Percentiles rank a stretch among this genome's conserved stretches.
These are phyloP conservation scores for Haliclona indistincta DNA, from an alignment of 37 sponge, comb jelly and placozoan genomes.

Conservation along the genomic window DNA sequence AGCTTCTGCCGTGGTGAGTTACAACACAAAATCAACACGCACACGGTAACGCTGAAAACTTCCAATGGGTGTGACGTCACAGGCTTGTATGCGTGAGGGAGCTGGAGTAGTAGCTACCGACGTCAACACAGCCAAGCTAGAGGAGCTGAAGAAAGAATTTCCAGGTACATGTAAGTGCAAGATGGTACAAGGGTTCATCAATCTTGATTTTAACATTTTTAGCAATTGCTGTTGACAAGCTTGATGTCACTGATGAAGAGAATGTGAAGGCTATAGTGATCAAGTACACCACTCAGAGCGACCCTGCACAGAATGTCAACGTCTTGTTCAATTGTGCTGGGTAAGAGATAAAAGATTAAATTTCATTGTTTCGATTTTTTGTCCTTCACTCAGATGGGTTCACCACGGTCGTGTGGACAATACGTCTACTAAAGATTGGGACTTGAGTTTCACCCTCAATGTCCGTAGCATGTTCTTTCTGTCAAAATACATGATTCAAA, in stretches of 20 bases:
- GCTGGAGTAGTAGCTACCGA: conserved; percentile 84
- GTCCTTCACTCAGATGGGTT: no score
- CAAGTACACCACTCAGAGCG: conserved; percentile 25
- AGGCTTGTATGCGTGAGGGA: conserved; percentile 66
- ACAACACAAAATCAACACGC: no score
- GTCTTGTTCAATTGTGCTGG: conserved; percentile 87
- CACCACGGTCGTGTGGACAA: no score
- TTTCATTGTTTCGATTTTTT: no score
- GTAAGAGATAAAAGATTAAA: conserved; percentile 23
- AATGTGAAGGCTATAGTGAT: conserved; percentile 38
- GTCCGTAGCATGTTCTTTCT: no score
- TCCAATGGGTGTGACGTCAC: background rate
- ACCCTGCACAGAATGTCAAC: conserved; percentile 32
- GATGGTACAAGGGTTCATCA: no score
- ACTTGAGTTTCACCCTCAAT: no score
- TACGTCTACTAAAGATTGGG: no score
- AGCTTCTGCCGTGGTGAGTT: conserved; percentile 73
- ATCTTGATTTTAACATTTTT: no score
- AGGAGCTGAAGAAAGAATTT: conserved; percentile 52
- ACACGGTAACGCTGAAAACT: background rate
- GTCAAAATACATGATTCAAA: no score
- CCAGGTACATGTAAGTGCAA: no score
- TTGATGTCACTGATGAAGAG: conserved; percentile 62
- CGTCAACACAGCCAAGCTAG: conserved; percentile 60
- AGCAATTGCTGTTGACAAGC: conserved; percentile 27